These are phyloP conservation scores for Synaphobranchus kaupii DNA, from an alignment of 2,797 vertebrate species.

Conservation along the genomic window DNA sequence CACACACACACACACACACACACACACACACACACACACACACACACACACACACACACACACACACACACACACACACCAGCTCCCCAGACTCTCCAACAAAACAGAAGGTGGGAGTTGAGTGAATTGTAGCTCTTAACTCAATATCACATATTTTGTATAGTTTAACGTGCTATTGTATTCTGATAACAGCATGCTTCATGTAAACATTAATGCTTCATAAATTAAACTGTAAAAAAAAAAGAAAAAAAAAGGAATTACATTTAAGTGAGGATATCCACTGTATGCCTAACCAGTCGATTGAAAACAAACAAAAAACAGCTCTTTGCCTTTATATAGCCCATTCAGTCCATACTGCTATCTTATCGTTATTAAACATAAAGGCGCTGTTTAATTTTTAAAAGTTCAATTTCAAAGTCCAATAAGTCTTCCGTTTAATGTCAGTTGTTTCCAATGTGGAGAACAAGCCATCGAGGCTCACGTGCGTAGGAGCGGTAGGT, in stretches of 20 bases:
- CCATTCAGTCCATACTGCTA: not conserved
- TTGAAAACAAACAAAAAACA: not conserved
- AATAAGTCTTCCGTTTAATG: not conserved
- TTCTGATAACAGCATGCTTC: no score
- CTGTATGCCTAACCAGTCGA: not conserved
- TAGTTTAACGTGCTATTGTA: no score
- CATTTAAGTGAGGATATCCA: not conserved
- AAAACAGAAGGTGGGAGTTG: no score
- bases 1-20: constrained; percentile 23
- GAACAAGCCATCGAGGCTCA: not conserved
- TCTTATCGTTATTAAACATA: not conserved
- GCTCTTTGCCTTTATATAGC: not conserved
- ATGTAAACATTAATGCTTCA: not conserved
- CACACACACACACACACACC: constrained; percentile 23
- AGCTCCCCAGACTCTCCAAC: not conserved
- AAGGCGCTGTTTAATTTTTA: not conserved
- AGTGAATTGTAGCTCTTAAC: no score
- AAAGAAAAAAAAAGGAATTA: not conserved
- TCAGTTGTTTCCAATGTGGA: not conserved
- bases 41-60: constrained; percentile 27
- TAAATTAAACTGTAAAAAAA: not conserved
- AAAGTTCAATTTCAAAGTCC: not conserved
- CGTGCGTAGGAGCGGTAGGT: not conserved
- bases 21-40: constrained; percentile 21
- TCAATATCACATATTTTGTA: no score